These are phyloP conservation scores for Trichonephila clavipes DNA, from an alignment of 1,140 invertebrate genomes.

Conservation along the genomic window DNA sequence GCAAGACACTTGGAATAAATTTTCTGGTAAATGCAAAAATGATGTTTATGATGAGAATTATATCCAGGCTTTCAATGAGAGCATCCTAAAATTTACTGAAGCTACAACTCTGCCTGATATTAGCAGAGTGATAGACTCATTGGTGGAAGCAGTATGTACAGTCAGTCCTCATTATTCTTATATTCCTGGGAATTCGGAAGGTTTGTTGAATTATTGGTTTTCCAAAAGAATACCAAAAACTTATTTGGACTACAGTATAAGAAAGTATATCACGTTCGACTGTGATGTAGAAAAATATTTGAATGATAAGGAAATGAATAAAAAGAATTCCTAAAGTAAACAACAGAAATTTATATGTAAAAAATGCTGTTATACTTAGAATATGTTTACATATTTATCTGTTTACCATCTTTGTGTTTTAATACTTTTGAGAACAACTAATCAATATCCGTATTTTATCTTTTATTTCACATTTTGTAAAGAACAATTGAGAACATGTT, in stretches of 20 bases:
- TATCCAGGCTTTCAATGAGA: slow-evolving; percentile 11
- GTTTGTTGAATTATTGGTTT: slow-evolving; percentile 34
- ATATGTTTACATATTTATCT: no score
- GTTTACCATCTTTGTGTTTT: no score
- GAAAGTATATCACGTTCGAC: slow-evolving; percentile 58
- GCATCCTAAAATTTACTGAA: slow-evolving; percentile 47
- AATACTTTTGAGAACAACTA: no score
- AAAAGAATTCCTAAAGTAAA: background rate
- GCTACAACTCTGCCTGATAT: background rate
- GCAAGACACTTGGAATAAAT: slow-evolving; percentile 12
- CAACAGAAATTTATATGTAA: background rate
- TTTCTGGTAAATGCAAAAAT: background rate
- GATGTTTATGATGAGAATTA: slow-evolving; percentile 53
- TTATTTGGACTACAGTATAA: slow-evolving; percentile 10
- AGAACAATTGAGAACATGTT: no score
- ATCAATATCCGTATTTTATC: no score
- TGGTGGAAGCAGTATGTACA: slow-evolving; percentile 51
- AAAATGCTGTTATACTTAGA: no score
- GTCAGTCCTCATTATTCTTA: slow-evolving; percentile 65
- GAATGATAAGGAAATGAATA: background rate
- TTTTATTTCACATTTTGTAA: no score
- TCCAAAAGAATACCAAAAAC: slow-evolving; percentile 17
- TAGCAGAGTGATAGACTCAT: slow-evolving; percentile 18
- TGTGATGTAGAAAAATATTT: slow-evolving; percentile 42
- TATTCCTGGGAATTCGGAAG: slow-evolving; percentile 5